phyloP scores from a whole-genome alignment of 2,888 invertebrate species.

The Pycnomerus fuliginosus region DNA sequence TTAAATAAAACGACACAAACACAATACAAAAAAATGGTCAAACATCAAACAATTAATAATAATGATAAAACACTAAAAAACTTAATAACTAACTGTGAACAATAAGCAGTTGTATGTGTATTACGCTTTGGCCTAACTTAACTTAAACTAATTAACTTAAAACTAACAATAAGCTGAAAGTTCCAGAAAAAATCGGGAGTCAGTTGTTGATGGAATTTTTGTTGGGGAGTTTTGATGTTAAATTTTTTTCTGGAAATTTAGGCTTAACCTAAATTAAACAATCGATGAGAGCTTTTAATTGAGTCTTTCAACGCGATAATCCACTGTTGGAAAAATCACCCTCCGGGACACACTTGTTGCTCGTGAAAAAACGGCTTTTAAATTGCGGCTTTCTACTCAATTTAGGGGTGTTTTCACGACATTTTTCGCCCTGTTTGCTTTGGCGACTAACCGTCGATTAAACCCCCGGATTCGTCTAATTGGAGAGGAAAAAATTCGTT shows the following conservation, averaged over 20 bases:
- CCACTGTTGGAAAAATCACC: no score
- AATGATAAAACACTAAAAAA: slow-evolving; percentile 7
- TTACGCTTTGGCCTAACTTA: slow-evolving; percentile 37
- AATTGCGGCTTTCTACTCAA: slow-evolving; percentile 7
- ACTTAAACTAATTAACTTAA: slow-evolving; percentile 8
- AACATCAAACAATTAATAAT: slow-evolving; percentile 12
- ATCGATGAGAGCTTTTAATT: no score
- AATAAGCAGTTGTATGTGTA: slow-evolving; percentile 50
- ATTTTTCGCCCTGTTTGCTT: slow-evolving; percentile 17
- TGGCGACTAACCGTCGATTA: slow-evolving; percentile 5
- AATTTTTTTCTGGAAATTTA: neutral
- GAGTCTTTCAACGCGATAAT: no score
- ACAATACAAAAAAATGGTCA: slow-evolving; percentile 12
- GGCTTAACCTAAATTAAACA: no score
- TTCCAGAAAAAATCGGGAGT: slow-evolving; percentile 19
- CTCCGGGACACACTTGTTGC: slow-evolving; percentile 9
- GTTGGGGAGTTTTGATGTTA: slow-evolving; percentile 9
- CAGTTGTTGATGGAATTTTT: slow-evolving; percentile 6
- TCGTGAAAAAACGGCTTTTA: slow-evolving; percentile 8
- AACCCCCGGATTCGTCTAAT: no score
- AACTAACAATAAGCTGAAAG: slow-evolving; percentile 8
- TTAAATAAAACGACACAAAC: slow-evolving; percentile 13
- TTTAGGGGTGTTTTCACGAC: slow-evolving; percentile 5
- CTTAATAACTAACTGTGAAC: slow-evolving; percentile 13
- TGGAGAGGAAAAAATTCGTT: slow-evolving; percentile 1